Percentiles rank a stretch among this genome's conserved stretches.
Conservation (phyloP, 2,113 vertebrate genomes). For the Psophia crepitans region DNA sequence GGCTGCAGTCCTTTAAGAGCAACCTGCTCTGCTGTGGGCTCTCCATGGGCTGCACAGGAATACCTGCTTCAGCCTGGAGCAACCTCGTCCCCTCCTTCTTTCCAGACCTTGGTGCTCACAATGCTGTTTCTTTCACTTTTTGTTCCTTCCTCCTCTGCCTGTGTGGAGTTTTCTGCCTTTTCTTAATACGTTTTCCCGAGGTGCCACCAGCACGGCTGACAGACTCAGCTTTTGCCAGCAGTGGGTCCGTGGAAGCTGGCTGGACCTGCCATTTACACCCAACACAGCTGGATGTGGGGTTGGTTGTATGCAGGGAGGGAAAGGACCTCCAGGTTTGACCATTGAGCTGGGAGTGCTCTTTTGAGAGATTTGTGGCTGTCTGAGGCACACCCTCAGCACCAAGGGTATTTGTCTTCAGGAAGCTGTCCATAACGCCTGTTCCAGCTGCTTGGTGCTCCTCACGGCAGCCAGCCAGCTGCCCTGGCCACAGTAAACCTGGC, state of each 20-base stretch:
- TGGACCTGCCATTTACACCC: background rate
- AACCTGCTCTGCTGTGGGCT: accelerated
- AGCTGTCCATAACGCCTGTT: background rate
- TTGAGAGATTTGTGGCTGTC: accelerated
- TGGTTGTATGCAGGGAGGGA: background rate
- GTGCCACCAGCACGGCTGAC: background rate
- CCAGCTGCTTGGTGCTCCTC: accelerated
- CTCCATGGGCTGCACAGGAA: background rate
- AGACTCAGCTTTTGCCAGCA: background rate
- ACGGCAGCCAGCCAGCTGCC: accelerated
- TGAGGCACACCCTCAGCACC: background rate
- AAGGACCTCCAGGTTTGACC: background rate
- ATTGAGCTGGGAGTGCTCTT: background rate
- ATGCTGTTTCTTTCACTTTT: background rate
- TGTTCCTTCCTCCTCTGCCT: background rate
- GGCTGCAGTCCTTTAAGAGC: background rate
- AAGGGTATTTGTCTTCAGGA: background rate
- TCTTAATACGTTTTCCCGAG: background rate
- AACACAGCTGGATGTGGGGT: background rate
- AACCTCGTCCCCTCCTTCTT: background rate
- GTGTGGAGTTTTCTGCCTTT: background rate
- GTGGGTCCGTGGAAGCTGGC: accelerated
- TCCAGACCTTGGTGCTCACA: background rate
- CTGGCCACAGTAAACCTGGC: no score
- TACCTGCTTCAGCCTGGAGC: background rate